phyloP scores from a whole-genome alignment of 2,113 vertebrate species.

The crab-eating macaque (Macaca fascicularis) region T2T-MFA8v1.1 NC_088376.1:152898001-152898500 shows the following conservation, averaged over 20 bases:
- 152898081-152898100: not conserved
- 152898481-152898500: not conserved
- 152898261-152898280: not conserved
- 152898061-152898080: not conserved
- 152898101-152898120: fast-evolving
- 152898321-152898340: not conserved
- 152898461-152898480: not conserved
- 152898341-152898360: not conserved
- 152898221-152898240: not conserved
- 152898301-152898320: not conserved
- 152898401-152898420: too few species aligned
- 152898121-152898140: not conserved
- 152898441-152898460: not conserved
- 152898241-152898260: not conserved
- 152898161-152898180: not conserved
- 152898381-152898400: too few species aligned
- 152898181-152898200: not conserved
- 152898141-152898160: not conserved
- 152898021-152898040: not conserved
- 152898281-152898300: not conserved
- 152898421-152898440: not conserved
- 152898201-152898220: not conserved
- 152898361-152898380: not conserved
- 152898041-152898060: not conserved
- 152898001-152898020: not conserved